Evolutionary conservation across 2,113 vertebrate species (phyloP).

Genomic region (Microtus ochrogaster): DNA sequence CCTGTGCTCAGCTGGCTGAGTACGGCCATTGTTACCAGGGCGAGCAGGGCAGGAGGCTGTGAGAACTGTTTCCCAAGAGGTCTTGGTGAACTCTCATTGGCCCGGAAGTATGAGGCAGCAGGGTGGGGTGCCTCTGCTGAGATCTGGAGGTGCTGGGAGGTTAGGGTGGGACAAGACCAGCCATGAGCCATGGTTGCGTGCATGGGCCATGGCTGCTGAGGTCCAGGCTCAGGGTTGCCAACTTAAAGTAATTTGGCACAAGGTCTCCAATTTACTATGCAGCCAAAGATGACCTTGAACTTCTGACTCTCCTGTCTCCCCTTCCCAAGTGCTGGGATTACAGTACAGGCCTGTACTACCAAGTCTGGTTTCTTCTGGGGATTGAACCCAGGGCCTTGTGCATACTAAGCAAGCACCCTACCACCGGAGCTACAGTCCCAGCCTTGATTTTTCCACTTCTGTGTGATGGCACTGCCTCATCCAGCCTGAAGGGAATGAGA

Average conservation of each 20-base stretch:
- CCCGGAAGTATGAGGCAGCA: neutral
- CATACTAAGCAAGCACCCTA: neutral
- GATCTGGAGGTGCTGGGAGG: neutral
- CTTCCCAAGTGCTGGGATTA: neutral
- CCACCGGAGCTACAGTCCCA: neutral
- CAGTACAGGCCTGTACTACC: neutral
- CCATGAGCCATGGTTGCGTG: fast-evolving
- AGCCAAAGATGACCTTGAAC: neutral
- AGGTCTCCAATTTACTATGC: neutral
- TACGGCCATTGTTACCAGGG: neutral
- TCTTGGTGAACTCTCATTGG: neutral
- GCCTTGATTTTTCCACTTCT: neutral
- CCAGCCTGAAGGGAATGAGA: fast-evolving
- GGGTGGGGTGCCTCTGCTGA: neutral
- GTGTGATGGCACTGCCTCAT: neutral
- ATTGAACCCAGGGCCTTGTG: neutral
- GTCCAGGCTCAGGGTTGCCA: neutral
- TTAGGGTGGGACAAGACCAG: neutral
- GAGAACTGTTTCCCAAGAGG: neutral
- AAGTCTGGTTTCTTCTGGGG: neutral
- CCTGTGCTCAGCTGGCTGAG: neutral
- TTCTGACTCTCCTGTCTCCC: neutral
- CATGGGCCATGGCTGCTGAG: neutral
- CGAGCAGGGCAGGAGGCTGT: fast-evolving
- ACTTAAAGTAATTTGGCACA: neutral